phyloP scores from a whole-genome alignment of 2,113 vertebrate genomes.

The Nibea albiflora region DNA sequence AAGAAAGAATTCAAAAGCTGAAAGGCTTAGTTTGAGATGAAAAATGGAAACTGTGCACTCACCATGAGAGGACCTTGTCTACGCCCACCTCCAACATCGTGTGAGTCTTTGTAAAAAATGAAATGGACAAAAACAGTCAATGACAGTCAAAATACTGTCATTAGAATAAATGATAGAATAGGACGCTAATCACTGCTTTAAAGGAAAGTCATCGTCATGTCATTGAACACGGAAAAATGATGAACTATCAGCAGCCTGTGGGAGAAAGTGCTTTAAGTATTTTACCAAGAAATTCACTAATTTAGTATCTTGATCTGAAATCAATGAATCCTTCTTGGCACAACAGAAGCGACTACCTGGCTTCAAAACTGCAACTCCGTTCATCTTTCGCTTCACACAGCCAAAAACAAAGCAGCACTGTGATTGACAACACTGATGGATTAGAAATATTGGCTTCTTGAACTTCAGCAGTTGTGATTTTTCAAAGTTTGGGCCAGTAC shows the following conservation, averaged over 20 bases:
- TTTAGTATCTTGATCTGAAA: slow-evolving; percentile 31
- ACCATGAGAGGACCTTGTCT: slow-evolving; percentile 91
- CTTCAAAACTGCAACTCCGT: slow-evolving; percentile 43
- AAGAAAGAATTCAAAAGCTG: background rate
- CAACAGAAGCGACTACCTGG: slow-evolving; percentile 29
- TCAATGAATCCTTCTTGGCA: slow-evolving; percentile 50
- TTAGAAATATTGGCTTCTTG: slow-evolving; percentile 42
- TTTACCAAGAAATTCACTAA: slow-evolving; percentile 26
- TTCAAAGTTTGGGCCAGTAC: slow-evolving; percentile 3
- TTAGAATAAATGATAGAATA: slow-evolving; percentile 2
- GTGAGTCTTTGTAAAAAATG: slow-evolving; percentile 84
- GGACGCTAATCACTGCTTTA: slow-evolving; percentile 12
- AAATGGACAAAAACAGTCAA: background rate
- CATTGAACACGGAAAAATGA: slow-evolving; percentile 20
- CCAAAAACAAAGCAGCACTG: slow-evolving; percentile 42
- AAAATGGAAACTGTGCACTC: slow-evolving; percentile 72
- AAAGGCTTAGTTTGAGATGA: background rate
- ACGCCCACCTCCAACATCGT: slow-evolving; percentile 87
- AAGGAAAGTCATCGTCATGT: slow-evolving; percentile 18
- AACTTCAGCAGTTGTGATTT: slow-evolving; percentile 35
- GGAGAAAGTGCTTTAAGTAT: slow-evolving; percentile 20
- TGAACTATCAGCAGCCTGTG: background rate
- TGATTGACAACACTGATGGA: slow-evolving; percentile 25
- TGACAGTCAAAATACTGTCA: slow-evolving; percentile 25
- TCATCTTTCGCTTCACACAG: slow-evolving; percentile 21